Conservation (phyloP, 2,888 invertebrate genomes). For the Drosophila meridiana region DNA sequence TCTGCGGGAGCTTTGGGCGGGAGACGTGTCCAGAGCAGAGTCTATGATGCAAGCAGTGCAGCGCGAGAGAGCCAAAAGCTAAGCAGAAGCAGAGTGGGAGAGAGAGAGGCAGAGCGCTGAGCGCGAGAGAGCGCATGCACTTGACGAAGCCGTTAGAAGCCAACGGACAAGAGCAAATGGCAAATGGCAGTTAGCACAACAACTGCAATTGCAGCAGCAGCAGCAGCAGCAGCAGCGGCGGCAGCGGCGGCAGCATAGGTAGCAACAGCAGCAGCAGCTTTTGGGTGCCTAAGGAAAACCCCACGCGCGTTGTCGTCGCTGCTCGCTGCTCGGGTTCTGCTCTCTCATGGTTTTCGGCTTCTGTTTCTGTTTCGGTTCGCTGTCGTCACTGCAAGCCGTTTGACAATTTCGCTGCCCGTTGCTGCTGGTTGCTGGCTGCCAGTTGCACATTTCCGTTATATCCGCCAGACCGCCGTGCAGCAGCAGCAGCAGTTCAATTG, state of each 20-base stretch:
- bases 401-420: slow-evolving; percentile 72
- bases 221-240: slow-evolving; percentile 18
- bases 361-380: slow-evolving; percentile 43
- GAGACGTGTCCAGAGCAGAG: slow-evolving; percentile 23
- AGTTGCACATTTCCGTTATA: slow-evolving; percentile 79
- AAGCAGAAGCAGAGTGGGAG: slow-evolving; percentile 5
- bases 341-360: slow-evolving; percentile 38
- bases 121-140: slow-evolving; percentile 40
- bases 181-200: slow-evolving; percentile 55
- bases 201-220: slow-evolving; percentile 1
- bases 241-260: slow-evolving; percentile 2
- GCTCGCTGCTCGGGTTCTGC: slow-evolving; percentile 46
- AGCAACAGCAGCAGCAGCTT: slow-evolving; percentile 34
- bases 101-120: slow-evolving; percentile 8
- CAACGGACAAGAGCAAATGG: slow-evolving; percentile 44
- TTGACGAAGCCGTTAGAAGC: slow-evolving; percentile 64
- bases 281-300: slow-evolving; percentile 57
- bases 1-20: slow-evolving; percentile 19
- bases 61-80: slow-evolving; percentile 9
- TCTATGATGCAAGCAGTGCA: slow-evolving; percentile 19
- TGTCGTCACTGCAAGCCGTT: slow-evolving; percentile 53
- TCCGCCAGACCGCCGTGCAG: slow-evolving; percentile 71
- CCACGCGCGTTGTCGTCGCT: slow-evolving; percentile 44
- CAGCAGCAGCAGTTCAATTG: slow-evolving; percentile 37
- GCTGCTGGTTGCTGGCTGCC: slow-evolving; percentile 59